Evolutionary conservation across 2,888 invertebrate species (phyloP).

Genomic region (Hirtodrosophila cameraria): DNA sequence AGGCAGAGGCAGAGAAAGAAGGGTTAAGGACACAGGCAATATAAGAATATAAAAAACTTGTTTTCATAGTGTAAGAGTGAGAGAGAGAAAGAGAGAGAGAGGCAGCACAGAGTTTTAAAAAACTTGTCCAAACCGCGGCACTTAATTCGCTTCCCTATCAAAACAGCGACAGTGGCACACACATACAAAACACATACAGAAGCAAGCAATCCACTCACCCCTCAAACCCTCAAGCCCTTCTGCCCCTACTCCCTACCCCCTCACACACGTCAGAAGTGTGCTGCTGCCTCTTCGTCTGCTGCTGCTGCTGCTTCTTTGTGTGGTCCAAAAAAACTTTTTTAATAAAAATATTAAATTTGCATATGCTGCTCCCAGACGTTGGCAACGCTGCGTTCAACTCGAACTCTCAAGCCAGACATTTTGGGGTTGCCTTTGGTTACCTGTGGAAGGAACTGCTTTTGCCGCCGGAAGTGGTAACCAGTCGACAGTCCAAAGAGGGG

Average conservation of each 20-base stretch:
- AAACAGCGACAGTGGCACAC: slow-evolving; percentile 51
- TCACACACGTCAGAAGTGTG: slow-evolving; percentile 23
- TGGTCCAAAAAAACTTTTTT: slow-evolving; percentile 74
- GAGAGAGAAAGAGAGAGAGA: not conserved
- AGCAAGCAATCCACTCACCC: slow-evolving; percentile 5
- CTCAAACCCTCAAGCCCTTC: not conserved
- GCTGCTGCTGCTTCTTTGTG: slow-evolving; percentile 50
- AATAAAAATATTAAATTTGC: slow-evolving; percentile 80
- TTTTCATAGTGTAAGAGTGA: slow-evolving; percentile 6
- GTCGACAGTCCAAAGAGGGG: slow-evolving; percentile 36
- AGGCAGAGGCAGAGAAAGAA: slow-evolving; percentile 10
- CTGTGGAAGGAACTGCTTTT: slow-evolving; percentile 65
- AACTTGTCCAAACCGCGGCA: slow-evolving; percentile 61
- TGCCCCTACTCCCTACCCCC: not conserved
- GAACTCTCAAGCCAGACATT: slow-evolving; percentile 46
- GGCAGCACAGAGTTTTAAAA: slow-evolving; percentile 30
- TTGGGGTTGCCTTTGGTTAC: slow-evolving; percentile 71
- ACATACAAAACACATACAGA: slow-evolving; percentile 6
- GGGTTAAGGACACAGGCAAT: slow-evolving; percentile 32
- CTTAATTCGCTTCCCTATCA: slow-evolving; percentile 75
- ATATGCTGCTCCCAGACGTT: slow-evolving; percentile 67
- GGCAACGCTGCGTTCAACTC: slow-evolving; percentile 17
- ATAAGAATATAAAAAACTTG: slow-evolving; percentile 35
- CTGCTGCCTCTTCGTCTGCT: slow-evolving; percentile 25
- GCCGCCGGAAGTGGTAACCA: slow-evolving; percentile 71